A percentile compares a stretch with the other conserved stretches of the same genome.
Evolutionary conservation across 2,888 invertebrate species (phyloP).

Genomic region (Andrena dorsata): DNA sequence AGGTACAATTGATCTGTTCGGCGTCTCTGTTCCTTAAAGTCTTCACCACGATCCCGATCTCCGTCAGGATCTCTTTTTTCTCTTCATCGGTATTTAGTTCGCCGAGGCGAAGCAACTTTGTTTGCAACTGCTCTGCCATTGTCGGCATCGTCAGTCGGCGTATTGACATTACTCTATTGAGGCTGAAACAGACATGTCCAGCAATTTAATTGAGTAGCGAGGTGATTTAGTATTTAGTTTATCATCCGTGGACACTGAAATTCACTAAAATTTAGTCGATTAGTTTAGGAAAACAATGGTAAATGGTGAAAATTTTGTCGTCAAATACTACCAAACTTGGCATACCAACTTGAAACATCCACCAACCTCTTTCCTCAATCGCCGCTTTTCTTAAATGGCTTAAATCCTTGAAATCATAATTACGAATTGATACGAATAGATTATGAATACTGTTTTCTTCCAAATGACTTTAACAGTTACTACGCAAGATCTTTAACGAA

Average conservation of each 20-base stretch:
- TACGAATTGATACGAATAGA: neutral
- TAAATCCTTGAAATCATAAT: neutral
- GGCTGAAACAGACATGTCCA: conserved; percentile 3
- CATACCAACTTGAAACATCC: conserved; percentile 27
- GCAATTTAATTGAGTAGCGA: too few species aligned
- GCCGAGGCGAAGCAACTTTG: conserved; percentile 70
- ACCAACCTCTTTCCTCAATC: neutral
- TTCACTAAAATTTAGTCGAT: too few species aligned
- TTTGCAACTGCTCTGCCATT: conserved; percentile 76
- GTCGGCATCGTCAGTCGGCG: conserved; percentile 6
- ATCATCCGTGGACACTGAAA: too few species aligned
- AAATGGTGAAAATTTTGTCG: too few species aligned
- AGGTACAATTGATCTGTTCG: conserved; percentile 68
- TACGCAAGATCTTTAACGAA: neutral
- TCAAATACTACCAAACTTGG: neutral
- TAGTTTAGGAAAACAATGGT: too few species aligned
- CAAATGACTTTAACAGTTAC: neutral
- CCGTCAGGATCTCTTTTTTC: conserved; percentile 72
- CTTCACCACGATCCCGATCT: conserved; percentile 77
- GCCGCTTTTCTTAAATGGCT: neutral
- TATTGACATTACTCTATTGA: conserved; percentile 38
- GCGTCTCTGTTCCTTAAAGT: conserved; percentile 69
- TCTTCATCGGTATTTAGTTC: conserved; percentile 70
- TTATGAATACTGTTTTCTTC: too few species aligned
- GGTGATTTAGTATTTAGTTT: too few species aligned